Percentiles rank a stretch among this genome's conserved stretches.
Evolutionary conservation across 1,140 invertebrate genomes (phyloP).

Genomic region (Drosophila subpulchrella): DNA sequence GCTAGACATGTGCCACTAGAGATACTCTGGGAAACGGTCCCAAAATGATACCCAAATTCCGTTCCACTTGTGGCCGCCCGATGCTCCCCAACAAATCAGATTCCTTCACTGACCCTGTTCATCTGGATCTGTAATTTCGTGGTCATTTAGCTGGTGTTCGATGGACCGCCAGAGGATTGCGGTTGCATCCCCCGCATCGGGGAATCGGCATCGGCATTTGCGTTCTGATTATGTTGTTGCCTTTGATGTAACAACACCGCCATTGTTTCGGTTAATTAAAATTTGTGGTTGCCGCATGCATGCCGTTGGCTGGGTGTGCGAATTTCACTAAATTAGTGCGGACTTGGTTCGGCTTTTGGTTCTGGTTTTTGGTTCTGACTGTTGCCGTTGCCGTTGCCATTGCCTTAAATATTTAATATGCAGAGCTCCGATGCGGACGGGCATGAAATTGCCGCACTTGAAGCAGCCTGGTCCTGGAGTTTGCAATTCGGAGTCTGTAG

Average conservation of each 20-base stretch:
- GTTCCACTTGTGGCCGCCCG: not conserved
- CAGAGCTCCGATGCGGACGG: slow-evolving; percentile 52
- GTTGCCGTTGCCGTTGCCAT: slow-evolving; percentile 52
- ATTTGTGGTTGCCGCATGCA: slow-evolving; percentile 69
- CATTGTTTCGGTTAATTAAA: slow-evolving; percentile 82
- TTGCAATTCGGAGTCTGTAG: not conserved
- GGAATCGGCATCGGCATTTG: slow-evolving; percentile 13
- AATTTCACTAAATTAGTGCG: slow-evolving; percentile 70
- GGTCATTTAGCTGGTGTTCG: slow-evolving; percentile 58
- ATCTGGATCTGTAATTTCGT: slow-evolving; percentile 54
- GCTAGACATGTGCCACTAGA: too few species aligned
- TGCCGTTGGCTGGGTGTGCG: slow-evolving; percentile 22
- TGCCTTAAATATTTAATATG: slow-evolving; percentile 80
- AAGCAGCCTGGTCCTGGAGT: slow-evolving; percentile 18
- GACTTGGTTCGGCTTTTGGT: slow-evolving; percentile 15
- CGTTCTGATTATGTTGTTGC: slow-evolving; percentile 63
- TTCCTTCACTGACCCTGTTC: slow-evolving; percentile 2
- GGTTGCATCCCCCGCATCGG: slow-evolving; percentile 34
- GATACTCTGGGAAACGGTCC: too few species aligned
- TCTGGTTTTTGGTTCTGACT: slow-evolving; percentile 17
- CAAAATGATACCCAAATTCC: not conserved
- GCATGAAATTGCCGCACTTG: slow-evolving; percentile 66
- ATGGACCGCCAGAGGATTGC: slow-evolving; percentile 46
- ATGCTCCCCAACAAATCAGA: not conserved
- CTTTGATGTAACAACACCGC: slow-evolving; percentile 68